Evolutionary conservation across 1,140 invertebrate species (phyloP).

Genomic region (Aphelenchoides avenae): DNA sequence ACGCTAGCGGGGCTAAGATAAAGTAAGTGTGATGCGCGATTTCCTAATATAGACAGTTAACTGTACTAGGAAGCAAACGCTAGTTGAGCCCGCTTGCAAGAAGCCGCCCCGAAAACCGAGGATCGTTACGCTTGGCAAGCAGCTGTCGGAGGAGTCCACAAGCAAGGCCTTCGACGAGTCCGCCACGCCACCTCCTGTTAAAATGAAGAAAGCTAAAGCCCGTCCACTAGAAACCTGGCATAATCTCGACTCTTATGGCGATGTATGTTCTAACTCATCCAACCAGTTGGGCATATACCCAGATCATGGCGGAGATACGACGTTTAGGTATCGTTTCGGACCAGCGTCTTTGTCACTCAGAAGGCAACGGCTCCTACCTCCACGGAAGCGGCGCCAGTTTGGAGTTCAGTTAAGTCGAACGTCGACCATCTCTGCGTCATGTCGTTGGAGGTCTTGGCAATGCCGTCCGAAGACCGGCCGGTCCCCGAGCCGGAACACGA

Average conservation of each 20-base stretch:
- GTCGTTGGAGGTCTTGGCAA: conserved; percentile 19
- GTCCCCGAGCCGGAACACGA: conserved; percentile 8
- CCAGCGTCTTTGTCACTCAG: neutral
- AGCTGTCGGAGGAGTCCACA: neutral
- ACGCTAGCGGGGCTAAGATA: too few relatives aligned
- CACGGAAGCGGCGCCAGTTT: neutral
- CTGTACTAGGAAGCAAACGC: too few relatives aligned
- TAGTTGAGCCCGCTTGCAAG: too few relatives aligned
- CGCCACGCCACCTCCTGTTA: neutral
- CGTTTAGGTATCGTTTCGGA: neutral
- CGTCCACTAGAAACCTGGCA: conserved; percentile 3
- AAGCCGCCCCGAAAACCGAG: too few relatives aligned
- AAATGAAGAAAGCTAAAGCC: neutral
- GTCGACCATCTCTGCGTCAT: conserved; percentile 16
- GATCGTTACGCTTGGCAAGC: neutral
- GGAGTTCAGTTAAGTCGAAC: conserved; percentile 3
- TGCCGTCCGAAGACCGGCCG: conserved; percentile 14
- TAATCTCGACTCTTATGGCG: neutral
- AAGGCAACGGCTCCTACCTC: neutral
- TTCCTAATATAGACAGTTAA: too few relatives aligned
- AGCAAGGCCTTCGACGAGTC: neutral
- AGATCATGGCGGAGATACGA: neutral
- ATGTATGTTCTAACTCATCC: conserved; percentile 2
- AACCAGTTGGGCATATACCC: neutral
- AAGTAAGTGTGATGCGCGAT: too few relatives aligned